Conservation (phyloP, 2,888 invertebrate species). For the Phyto melanocephala region DNA sequence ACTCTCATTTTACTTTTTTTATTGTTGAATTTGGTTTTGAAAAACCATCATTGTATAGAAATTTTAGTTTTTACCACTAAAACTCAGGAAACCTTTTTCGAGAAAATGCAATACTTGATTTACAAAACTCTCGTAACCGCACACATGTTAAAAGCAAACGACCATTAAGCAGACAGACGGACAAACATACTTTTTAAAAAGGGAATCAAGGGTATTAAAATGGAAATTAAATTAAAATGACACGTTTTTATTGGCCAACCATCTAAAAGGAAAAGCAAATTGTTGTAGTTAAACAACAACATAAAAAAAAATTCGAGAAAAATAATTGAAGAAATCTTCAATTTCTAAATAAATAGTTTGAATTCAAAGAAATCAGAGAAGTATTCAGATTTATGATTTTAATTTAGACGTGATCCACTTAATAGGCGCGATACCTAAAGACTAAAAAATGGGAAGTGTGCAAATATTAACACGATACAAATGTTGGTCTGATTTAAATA, state of each 20-base stretch:
- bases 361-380: too few relatives aligned
- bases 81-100: constrained; percentile 37
- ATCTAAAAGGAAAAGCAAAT: neutral
- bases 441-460: too few relatives aligned
- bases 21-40: neutral
- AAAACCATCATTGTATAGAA: constrained; percentile 28
- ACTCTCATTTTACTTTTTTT: neutral
- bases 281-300: too few relatives aligned
- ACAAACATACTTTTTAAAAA: neutral
- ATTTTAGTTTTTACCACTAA: constrained; percentile 40
- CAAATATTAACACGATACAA: too few relatives aligned
- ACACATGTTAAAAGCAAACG: constrained; percentile 37
- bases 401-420: too few relatives aligned
- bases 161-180: constrained; percentile 22
- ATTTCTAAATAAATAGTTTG: too few relatives aligned
- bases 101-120: constrained; percentile 35
- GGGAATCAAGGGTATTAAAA: neutral
- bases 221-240: constrained; percentile 26
- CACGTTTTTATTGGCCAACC: constrained; percentile 27
- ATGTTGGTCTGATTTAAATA: too few relatives aligned
- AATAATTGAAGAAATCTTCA: too few relatives aligned
- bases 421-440: too few relatives aligned
- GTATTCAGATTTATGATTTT: too few relatives aligned
- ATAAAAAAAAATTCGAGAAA: too few relatives aligned
- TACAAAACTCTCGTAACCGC: constrained; percentile 45